Evolutionary conservation across 2,888 invertebrate genomes (phyloP).

Genomic region (Cataglyphis albicans): DNA sequence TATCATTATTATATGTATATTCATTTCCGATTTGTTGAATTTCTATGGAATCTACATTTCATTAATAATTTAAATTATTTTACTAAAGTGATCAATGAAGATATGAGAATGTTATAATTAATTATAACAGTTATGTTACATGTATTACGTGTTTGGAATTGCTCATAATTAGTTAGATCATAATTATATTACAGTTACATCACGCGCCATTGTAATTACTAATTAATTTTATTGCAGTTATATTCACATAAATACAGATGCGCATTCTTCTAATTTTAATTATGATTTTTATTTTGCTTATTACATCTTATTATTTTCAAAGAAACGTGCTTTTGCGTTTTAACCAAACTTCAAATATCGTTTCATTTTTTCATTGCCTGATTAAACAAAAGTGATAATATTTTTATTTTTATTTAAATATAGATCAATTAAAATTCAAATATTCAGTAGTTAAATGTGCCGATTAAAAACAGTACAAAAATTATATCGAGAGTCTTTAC

Average conservation of each 20-base stretch:
- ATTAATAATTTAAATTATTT: constrained; percentile 22
- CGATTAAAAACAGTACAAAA: background rate
- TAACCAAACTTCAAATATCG: background rate
- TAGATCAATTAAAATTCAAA: background rate
- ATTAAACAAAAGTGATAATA: background rate
- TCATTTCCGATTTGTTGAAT: background rate
- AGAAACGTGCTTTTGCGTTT: background rate
- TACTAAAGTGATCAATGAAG: background rate
- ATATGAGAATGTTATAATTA: constrained; percentile 16
- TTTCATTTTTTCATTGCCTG: background rate
- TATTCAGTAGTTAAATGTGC: background rate
- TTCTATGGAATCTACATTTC: background rate
- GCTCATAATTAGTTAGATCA: constrained; percentile 12
- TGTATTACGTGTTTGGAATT: background rate
- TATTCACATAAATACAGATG: background rate
- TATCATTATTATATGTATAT: background rate
- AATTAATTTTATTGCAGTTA: background rate
- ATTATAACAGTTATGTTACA: background rate
- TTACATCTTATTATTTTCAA: background rate
- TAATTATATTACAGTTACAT: background rate
- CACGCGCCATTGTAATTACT: background rate
- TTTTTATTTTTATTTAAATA: background rate
- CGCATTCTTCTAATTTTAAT: constrained; percentile 1
- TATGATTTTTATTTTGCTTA: background rate
- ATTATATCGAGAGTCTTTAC: background rate